phyloP scores from a whole-genome alignment of 2,888 invertebrate genomes.

The Drosophila ustulata region DNA sequence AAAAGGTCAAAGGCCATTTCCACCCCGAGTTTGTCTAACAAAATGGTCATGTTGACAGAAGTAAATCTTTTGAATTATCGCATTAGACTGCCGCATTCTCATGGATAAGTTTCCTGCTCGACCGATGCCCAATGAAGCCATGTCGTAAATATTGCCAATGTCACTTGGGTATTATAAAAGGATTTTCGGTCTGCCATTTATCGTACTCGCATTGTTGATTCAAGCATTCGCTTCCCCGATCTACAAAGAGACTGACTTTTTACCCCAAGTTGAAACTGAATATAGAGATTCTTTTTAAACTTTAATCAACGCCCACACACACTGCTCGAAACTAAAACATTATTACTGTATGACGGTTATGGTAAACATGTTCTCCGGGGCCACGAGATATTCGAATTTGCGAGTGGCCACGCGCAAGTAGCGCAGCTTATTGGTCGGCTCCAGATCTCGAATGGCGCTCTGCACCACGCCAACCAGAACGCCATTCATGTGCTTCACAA shows the following conservation, averaged over 20 bases:
- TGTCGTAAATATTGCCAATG: slow-evolving; percentile 77
- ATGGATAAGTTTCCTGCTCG: slow-evolving; percentile 60
- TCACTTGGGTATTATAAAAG: slow-evolving; percentile 77
- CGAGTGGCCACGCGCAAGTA: slow-evolving; percentile 82
- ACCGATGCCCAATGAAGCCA: slow-evolving; percentile 74
- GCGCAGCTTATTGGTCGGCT: slow-evolving; percentile 78
- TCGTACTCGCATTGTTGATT: slow-evolving; percentile 61
- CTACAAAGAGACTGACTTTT: slow-evolving; percentile 6
- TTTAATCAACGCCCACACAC: slow-evolving; percentile 21
- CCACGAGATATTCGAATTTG: slow-evolving; percentile 82
- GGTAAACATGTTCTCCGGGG: slow-evolving; percentile 81
- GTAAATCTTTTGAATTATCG: slow-evolving; percentile 84
- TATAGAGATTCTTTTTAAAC: not conserved
- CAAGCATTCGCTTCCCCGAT: slow-evolving; percentile 35
- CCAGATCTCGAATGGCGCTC: slow-evolving; percentile 82
- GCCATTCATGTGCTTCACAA: slow-evolving; percentile 76
- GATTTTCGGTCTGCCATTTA: slow-evolving; percentile 66
- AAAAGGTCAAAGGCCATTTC: slow-evolving; percentile 79
- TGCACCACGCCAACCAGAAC: slow-evolving; percentile 70
- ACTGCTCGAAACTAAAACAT: slow-evolving; percentile 4
- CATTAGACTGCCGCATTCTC: slow-evolving; percentile 80
- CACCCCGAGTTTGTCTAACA: slow-evolving; percentile 64
- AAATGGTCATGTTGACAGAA: slow-evolving; percentile 84
- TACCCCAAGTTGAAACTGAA: not conserved
- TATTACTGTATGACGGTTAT: slow-evolving; percentile 79